Conservation (phyloP, 2,888 invertebrate genomes). For the Hecatera dysodea region DNA sequence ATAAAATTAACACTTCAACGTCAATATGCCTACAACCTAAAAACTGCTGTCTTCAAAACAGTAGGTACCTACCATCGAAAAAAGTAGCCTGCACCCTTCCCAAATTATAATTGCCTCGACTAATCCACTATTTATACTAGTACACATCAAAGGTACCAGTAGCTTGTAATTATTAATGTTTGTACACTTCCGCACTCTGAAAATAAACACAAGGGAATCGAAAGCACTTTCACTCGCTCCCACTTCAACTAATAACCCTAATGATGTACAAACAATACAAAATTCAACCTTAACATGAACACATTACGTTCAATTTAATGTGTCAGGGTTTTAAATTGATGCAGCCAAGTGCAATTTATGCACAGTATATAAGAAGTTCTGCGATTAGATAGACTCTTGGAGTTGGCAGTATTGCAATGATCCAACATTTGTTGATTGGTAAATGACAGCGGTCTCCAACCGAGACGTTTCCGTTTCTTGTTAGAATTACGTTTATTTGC, state of each 20-base stretch:
- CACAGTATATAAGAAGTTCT: constrained; percentile 52
- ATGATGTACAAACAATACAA: constrained; percentile 28
- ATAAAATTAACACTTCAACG: not conserved
- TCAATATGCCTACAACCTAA: not conserved
- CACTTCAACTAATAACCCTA: constrained; percentile 65
- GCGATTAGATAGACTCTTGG: constrained; percentile 50
- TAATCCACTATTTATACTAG: constrained; percentile 35
- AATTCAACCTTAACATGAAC: constrained; percentile 55
- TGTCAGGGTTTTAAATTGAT: constrained; percentile 27
- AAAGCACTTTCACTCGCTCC: constrained; percentile 73
- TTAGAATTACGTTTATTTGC: constrained; percentile 46
- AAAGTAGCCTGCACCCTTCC: not conserved
- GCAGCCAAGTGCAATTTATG: constrained; percentile 65
- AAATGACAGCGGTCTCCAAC: constrained; percentile 56
- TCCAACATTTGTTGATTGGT: constrained; percentile 58
- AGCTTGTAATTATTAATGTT: constrained; percentile 68
- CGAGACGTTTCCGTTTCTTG: constrained; percentile 60
- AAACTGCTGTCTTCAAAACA: not conserved
- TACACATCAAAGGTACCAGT: constrained; percentile 44
- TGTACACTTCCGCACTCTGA: constrained; percentile 70
- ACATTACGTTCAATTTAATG: constrained; percentile 40
- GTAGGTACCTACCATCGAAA: not conserved
- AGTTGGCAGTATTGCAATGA: constrained; percentile 53
- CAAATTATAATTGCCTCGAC: constrained; percentile 1
- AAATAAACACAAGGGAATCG: constrained; percentile 71